A percentile compares a stretch with the other conserved stretches of the same genome.
These are phyloP conservation scores for Scalopus aquaticus DNA, from an alignment of 2,113 vertebrate species.

Conservation along the genomic window DNA sequence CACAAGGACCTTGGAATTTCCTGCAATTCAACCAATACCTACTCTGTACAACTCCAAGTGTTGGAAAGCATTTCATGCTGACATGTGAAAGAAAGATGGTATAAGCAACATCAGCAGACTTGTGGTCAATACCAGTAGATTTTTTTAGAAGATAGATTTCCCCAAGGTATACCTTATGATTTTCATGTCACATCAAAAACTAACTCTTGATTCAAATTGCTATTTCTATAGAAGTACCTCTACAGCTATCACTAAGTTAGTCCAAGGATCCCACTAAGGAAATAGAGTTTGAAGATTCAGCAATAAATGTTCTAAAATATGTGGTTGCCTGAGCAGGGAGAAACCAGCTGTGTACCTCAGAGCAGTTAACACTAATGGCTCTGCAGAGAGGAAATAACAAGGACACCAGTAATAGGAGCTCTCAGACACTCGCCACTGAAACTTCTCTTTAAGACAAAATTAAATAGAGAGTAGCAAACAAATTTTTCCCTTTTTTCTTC, in stretches of 20 bases:
- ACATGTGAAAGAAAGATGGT: background rate
- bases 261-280: background rate
- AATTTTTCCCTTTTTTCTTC: background rate
- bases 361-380: background rate
- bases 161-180: conserved; percentile 16
- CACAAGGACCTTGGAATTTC: background rate
- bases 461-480: background rate
- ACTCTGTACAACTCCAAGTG: background rate
- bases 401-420: background rate
- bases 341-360: conserved; percentile 18
- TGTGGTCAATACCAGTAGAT: background rate
- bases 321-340: background rate
- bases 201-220: conserved; percentile 37
- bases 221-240: conserved; percentile 19
- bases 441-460: background rate
- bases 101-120: conserved; percentile 7
- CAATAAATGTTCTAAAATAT: conserved; percentile 17
- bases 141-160: conserved; percentile 63
- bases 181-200: conserved; percentile 47
- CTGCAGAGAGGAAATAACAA: background rate
- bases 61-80: background rate
- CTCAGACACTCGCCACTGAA: background rate
- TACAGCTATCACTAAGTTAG: conserved; percentile 17
- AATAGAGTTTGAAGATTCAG: conserved; percentile 51
- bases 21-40: background rate